Evolutionary conservation across 2,113 vertebrate species (phyloP), one percentile per base, ranked within the genome.

Genomic region (Podocnemis expansa): DNA sequence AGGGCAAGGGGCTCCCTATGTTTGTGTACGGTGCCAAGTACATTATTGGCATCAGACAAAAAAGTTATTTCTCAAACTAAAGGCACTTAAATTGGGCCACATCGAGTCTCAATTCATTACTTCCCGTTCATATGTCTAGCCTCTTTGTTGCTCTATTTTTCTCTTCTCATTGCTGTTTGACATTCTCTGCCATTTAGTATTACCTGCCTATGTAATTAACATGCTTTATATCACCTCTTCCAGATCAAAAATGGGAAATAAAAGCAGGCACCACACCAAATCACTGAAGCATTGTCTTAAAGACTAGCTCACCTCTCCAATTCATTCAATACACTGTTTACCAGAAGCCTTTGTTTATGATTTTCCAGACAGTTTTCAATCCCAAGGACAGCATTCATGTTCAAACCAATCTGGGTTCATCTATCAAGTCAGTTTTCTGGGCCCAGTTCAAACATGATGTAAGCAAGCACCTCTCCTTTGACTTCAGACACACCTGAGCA

Each of bases 41-140:
- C 70, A 70, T 67, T 45, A 6, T 6, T 31, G 3, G 17, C 63
- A 43, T 27, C 38, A 75, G 60, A 67, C 17, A 34, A 34, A n/a
- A n/a, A 67, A 81, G 85, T 51, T 54, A 8, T 89, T 92, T 73
- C 52, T 17, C 92, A 34, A 49, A 9, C 6, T 25, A 29, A 45
- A 3, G 13, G 54, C 70, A 10, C 88, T 45, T 10, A n/a, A 86
- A 21, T 8, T 2, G 16, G 45, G 76, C 80, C 92, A 80, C 70
- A 54, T 52, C 78, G 19, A 14, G 51, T 12, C 56, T 60, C 67
- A 29, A 1, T 43, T 58, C 6, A 8, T 47, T 2, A 8, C 91
- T 67, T 95, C 93, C 94, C 67, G 55, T 82, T 91, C 91, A 93
- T 75, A 82, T 89, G 93, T 34, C 96, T 94, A 94, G 60, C 51